Base-by-base conservation (phyloP, 2,888 invertebrate species). In the Sinodicranocentrus sp. region DNA sequence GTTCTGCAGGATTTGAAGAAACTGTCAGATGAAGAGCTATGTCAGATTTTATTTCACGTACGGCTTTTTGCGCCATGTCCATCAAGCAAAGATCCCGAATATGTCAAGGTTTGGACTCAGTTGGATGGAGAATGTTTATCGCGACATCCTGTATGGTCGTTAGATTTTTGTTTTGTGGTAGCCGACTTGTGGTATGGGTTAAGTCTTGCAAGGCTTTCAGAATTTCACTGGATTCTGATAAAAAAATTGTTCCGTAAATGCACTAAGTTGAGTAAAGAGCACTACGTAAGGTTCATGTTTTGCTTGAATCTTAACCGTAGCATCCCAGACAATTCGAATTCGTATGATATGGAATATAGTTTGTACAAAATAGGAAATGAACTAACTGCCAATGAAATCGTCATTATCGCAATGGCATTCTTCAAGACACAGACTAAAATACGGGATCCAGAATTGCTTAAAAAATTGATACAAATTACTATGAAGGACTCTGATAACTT, bases 361-460 rank as follows among this genome's bases (percentile, higher is more conserved):
- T 94, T 75, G 90, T 91, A 33, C 89, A 92, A 86, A 2, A 90
- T 91, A 75, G 91, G 94, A n/a, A 89, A 92, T 6, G 89, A 92
- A 25, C 92, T 95, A 89, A 92, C 91, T 23, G 87, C 94, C 5
- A 93, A 94, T 86, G 95, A 96, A 89, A 90, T 95, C 80, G 94
- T 94, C 13, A 92, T 96, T 15, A 92, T 94, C 87, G 92, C 94
- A 2, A 93, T 95, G 93, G 95, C 94, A 0, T 95, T 94, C 90
- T 96, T 96, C 89, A 95, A 95, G 91, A 94, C 94, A 17, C 92
- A 94, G 91, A 94, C 93, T 0, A 92, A 92, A 17, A 92, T 96
- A 67, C 92, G 92, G 84, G 92, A 91, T 90, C 87, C 89, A 1
- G 89, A 90, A 0, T 88, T 95, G 54, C 72, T 93, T 0, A 88